phyloP scores from a whole-genome alignment of 2,888 invertebrate genomes.

The Mythimna pallens region DNA sequence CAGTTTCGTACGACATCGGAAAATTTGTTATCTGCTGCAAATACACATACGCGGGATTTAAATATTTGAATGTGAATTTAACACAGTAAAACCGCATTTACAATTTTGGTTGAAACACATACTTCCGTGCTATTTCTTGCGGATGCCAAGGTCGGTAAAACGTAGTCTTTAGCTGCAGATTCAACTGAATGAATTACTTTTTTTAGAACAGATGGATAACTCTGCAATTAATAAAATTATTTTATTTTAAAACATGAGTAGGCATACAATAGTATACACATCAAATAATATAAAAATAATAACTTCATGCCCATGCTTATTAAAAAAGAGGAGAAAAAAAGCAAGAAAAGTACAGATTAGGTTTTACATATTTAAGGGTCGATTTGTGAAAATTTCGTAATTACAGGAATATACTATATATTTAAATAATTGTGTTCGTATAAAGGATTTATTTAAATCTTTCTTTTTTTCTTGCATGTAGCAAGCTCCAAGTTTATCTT shows the following conservation, averaged over 20 bases:
- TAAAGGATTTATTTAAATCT: neutral
- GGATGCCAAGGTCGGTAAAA: conserved; percentile 82
- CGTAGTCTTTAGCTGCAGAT: conserved; percentile 84
- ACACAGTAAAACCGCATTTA: neutral
- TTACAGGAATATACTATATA: too few species aligned
- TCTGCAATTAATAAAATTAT: conserved; percentile 73
- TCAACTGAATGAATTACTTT: conserved; percentile 84
- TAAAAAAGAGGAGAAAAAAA: too few species aligned
- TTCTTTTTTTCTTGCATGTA: neutral
- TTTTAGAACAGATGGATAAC: conserved; percentile 85
- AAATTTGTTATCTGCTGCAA: conserved; percentile 51
- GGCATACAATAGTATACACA: too few species aligned
- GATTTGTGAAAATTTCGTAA: too few species aligned
- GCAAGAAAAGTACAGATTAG: too few species aligned
- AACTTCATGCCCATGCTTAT: too few species aligned
- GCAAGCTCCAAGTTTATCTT: neutral
- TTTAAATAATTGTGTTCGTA: too few species aligned
- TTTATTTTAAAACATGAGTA: too few species aligned
- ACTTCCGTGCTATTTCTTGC: conserved; percentile 76
- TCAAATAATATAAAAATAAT: too few species aligned
- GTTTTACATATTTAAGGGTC: too few species aligned
- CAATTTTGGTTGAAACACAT: conserved; percentile 41
- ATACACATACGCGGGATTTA: neutral
- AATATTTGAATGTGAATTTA: neutral
- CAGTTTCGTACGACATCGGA: conserved; percentile 79